Evolutionary conservation across 2,113 vertebrate species (phyloP).

Genomic region (Stercorarius parasiticus): DNA sequence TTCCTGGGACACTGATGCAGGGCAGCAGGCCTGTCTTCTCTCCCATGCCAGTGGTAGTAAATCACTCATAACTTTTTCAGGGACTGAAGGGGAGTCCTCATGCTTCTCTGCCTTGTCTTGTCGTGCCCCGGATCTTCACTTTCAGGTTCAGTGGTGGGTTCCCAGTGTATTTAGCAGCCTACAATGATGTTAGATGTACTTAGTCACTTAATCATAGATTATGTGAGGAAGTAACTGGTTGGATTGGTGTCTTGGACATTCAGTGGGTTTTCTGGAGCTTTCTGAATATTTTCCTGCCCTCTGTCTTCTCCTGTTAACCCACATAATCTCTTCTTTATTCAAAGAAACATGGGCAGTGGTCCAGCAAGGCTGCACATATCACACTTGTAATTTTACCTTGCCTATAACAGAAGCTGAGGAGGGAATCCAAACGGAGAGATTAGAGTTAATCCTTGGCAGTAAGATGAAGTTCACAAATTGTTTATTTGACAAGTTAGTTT

Average conservation of each 20-base stretch:
- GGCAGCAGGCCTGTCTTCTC: background rate
- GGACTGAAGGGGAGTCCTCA: background rate
- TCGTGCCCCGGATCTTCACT: background rate
- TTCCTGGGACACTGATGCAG: rapidly evolving
- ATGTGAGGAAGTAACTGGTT: background rate
- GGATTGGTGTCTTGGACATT: background rate
- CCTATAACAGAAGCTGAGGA: background rate
- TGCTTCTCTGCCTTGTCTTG: background rate
- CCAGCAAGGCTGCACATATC: background rate
- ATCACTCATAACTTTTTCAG: background rate
- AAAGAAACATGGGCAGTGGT: background rate
- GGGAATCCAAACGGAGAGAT: conserved; percentile 28
- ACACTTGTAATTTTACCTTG: background rate
- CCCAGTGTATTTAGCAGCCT: background rate
- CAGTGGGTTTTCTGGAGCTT: background rate
- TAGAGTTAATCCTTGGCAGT: conserved; percentile 8
- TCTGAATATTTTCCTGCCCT: background rate
- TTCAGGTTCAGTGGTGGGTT: background rate
- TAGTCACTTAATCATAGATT: background rate
- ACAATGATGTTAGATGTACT: background rate
- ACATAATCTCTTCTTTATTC: background rate
- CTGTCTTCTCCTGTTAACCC: background rate
- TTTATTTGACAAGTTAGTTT: conserved; percentile 9
- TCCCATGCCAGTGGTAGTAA: background rate
- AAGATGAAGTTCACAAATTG: background rate